Evolutionary conservation across 1,140 invertebrate species (phyloP), one percentile per base, ranked within the genome.

Genomic region (Ceratitis capitata): DNA sequence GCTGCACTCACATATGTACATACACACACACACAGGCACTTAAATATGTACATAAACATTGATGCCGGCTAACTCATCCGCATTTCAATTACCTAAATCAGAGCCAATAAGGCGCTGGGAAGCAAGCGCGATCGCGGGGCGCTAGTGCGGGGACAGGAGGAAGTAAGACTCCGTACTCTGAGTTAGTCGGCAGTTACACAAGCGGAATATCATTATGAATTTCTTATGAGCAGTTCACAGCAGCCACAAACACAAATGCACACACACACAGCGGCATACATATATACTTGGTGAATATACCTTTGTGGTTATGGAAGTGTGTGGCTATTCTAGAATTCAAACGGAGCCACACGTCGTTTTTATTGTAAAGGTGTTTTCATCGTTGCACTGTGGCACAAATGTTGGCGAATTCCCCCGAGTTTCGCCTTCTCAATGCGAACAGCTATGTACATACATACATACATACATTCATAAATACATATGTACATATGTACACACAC

Each of bases 181-280:
- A 1, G 3, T 35, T 45, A 42, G 35, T 74, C 69, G 19, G 69
- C 23, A 45, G 69, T n/a, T 78, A 26, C 39, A 83, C 56, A 64
- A 35, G 83, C 85, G 83, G 83, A 86, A 86, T 78, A 86, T 84
- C 64, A 86, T 84, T 86, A 86, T 86, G 83, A 86, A 86, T 86
- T 84, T 84, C 49, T 86, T 86, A 86, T 86, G 51, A 86, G 51
- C 49, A 83, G n/a, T 85, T 83, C 49, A 23, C 32, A 16, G 42
- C 7, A 29, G 39, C 26, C 56, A 26, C 23, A 47, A n/a, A n/a
- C n/a, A n/a, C n/a, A n/a, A 14, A n/a, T n/a, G 19, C 19, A 45
- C 39, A 10, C 69, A 23, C 23, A 26, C 39, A 26, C 45, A 3
- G 69, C 51, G 10, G 19, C n/a, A 7, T 19, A 16, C 16, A 56